Evolutionary conservation across 2,888 invertebrate species (phyloP).

Genomic region (Liopterus haemorrhoidalis): DNA sequence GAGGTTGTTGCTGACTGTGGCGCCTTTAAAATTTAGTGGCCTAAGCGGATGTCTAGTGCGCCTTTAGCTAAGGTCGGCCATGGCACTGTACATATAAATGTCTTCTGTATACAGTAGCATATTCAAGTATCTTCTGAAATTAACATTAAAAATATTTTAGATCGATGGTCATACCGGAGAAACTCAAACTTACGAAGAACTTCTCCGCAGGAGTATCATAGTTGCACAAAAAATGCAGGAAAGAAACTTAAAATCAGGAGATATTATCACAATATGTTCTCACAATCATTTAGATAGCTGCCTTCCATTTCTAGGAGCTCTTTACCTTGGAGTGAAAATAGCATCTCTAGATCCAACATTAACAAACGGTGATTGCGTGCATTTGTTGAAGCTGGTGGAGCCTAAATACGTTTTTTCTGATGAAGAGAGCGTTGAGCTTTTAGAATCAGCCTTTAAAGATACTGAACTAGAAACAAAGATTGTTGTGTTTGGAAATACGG

Average conservation of each 20-base stretch:
- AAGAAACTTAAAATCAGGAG: slow-evolving; percentile 42
- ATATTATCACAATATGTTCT: slow-evolving; percentile 48
- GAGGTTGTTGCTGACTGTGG: no score
- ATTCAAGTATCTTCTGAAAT: no score
- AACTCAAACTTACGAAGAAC: slow-evolving; percentile 44
- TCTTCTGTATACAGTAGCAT: no score
- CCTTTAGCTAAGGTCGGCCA: no score
- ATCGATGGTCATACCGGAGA: slow-evolving; percentile 46
- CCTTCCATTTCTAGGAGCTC: slow-evolving; percentile 48
- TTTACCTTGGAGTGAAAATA: slow-evolving; percentile 44
- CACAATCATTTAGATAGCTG: slow-evolving; percentile 45
- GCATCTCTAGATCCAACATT: slow-evolving; percentile 37
- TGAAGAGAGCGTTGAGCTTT: slow-evolving; percentile 31
- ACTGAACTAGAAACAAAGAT: slow-evolving; percentile 33
- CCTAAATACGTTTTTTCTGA: slow-evolving; percentile 38
- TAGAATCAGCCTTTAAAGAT: slow-evolving; percentile 33
- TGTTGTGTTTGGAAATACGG: slow-evolving; percentile 36
- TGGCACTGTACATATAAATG: no score
- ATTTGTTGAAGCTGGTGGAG: slow-evolving; percentile 35
- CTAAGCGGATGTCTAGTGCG: no score
- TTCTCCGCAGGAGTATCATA: slow-evolving; percentile 43
- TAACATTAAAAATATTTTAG: no score
- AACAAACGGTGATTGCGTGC: slow-evolving; percentile 31
- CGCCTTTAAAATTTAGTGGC: no score
- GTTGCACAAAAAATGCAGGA: slow-evolving; percentile 45